A percentile compares a stretch with the other conserved stretches of the same genome.
Conservation (phyloP, 2,797 vertebrate genomes). For the Malurus splendens region DNA sequence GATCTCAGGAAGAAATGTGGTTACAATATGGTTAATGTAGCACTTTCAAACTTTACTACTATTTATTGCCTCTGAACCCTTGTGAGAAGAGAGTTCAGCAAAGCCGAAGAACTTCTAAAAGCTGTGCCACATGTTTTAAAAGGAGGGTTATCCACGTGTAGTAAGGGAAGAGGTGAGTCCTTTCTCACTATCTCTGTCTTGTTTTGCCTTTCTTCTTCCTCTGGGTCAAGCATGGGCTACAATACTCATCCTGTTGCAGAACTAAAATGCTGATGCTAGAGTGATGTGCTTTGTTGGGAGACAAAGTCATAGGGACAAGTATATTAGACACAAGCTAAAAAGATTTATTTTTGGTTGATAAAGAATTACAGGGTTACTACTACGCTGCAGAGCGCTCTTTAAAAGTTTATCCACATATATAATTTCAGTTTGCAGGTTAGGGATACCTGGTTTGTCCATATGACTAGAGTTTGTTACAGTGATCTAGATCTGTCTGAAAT, state of each 20-base stretch:
- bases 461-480: neutral
- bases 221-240: neutral
- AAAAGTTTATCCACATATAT: neutral
- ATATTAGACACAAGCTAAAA: neutral
- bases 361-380: neutral
- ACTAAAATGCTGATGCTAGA: neutral
- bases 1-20: neutral
- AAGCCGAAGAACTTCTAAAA: neutral
- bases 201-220: neutral
- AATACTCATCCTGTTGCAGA: neutral
- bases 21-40: neutral
- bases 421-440: neutral
- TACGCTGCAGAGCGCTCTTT: neutral
- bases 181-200: neutral
- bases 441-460: neutral
- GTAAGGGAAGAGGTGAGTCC: neutral
- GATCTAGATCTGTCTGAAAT: neutral
- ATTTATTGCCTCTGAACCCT: neutral
- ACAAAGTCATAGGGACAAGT: neutral
- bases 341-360: neutral
- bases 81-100: neutral
- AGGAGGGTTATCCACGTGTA: fast-evolving
- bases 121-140: neutral
- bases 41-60: neutral
- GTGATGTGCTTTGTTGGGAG: neutral